Evolutionary conservation across 2,113 vertebrate genomes (phyloP).

Genomic region (Pithys albifrons): DNA sequence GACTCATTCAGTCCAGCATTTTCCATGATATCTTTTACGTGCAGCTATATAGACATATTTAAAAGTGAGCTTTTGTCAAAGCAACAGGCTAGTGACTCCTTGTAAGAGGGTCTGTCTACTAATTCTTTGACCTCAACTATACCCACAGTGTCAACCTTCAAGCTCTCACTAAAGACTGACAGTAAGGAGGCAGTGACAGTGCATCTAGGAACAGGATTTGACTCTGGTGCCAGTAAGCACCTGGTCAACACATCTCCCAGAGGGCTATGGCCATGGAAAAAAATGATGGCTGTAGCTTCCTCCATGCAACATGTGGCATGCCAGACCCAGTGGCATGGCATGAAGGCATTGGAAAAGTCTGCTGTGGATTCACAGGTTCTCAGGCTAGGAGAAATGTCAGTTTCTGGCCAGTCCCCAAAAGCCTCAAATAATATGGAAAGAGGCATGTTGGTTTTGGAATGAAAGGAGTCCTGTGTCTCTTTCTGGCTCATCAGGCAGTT

Average conservation of each 20-base stretch:
- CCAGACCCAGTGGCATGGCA: not conserved
- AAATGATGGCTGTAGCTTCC: not conserved
- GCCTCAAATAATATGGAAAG: not conserved
- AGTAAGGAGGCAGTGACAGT: not conserved
- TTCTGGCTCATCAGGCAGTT: not conserved
- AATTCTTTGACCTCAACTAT: not conserved
- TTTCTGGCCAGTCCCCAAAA: not conserved
- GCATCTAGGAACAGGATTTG: not conserved
- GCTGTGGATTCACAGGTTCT: not conserved
- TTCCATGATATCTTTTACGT: constrained; percentile 1
- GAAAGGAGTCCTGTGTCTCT: not conserved
- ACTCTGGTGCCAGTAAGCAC: not conserved
- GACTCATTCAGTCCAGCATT: constrained; percentile 43
- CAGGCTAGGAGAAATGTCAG: not conserved
- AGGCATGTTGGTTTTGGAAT: not conserved
- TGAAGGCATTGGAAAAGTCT: not conserved
- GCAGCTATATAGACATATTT: not conserved
- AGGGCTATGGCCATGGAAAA: not conserved
- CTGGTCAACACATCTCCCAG: not conserved
- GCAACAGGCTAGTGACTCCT: not conserved
- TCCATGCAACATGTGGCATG: not conserved
- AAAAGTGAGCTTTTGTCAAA: constrained; percentile 19
- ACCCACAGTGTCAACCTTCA: not conserved
- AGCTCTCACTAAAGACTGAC: not conserved
- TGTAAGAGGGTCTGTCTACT: not conserved